A percentile compares a stretch with the other conserved stretches of the same genome.
These are phyloP conservation scores for Dromius quadrimaculatus DNA, from an alignment of 2,888 invertebrate species.

Conservation along the genomic window DNA sequence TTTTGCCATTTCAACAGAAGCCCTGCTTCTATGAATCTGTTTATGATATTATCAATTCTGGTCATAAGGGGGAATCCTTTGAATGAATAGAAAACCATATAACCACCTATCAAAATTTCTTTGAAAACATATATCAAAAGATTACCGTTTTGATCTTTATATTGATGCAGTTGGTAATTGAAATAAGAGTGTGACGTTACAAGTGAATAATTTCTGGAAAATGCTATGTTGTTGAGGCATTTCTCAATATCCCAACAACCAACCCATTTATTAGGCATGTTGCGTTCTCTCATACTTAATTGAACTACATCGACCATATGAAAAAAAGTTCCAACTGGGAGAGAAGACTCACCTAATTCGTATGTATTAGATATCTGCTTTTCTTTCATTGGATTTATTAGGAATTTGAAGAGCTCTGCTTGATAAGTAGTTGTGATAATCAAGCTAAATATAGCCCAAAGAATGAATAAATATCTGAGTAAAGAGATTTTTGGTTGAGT, in stretches of 20 bases:
- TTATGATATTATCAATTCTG: conserved; percentile 19
- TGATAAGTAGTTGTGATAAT: conserved; percentile 53
- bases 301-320: no score
- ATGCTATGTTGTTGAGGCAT: conserved; percentile 57
- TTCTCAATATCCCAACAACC: conserved; percentile 55
- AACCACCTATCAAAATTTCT: background rate
- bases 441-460: conserved; percentile 54
- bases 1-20: conserved; percentile 22
- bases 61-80: conserved; percentile 14
- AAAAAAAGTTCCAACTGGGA: conserved; percentile 38
- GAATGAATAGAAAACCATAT: conserved; percentile 3
- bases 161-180: no score
- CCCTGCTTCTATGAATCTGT: background rate
- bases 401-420: conserved; percentile 53
- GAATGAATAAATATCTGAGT: conserved; percentile 47
- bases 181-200: conserved; percentile 16
- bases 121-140: background rate
- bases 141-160: no score
- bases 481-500: conserved; percentile 29
- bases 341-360: conserved; percentile 45
- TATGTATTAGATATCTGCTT: conserved; percentile 52
- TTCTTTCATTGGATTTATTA: conserved; percentile 53
- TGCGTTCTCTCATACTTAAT: background rate
- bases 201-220: conserved; percentile 56
- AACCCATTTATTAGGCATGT: conserved; percentile 6